Evolutionary conservation across 2,113 vertebrate species (phyloP).

Genomic region (Cromileptes altivelis): DNA sequence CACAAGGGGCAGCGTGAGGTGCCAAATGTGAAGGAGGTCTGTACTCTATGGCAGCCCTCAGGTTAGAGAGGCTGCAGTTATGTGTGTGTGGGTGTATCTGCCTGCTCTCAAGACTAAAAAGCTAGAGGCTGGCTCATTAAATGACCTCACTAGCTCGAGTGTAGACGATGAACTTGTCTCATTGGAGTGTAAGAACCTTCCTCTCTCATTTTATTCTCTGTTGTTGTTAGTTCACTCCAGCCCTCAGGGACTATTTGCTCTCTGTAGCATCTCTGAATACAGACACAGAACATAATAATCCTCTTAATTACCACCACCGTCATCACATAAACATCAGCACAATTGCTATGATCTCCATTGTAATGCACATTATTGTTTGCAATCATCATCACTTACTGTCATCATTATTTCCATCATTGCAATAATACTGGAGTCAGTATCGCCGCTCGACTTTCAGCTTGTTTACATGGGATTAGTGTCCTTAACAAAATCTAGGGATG

Average conservation of each 20-base stretch:
- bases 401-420: background rate
- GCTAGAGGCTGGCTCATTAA: conserved; percentile 43
- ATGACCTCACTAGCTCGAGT: conserved; percentile 43
- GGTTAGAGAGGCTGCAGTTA: conserved; percentile 27
- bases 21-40: conserved; percentile 31
- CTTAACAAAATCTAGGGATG: background rate
- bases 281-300: conserved; percentile 38
- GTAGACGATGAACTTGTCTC: conserved; percentile 20
- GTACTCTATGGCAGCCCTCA: conserved; percentile 5
- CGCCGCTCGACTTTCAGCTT: background rate
- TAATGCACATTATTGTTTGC: conserved; percentile 13
- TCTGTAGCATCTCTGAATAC: conserved; percentile 25
- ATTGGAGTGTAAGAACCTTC: conserved; percentile 2
- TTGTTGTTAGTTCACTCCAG: conserved; percentile 30
- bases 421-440: background rate
- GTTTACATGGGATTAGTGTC: background rate
- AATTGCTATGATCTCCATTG: background rate
- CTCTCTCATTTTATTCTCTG: background rate
- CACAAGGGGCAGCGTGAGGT: background rate
- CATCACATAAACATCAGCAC: conserved; percentile 21
- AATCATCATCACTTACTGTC: background rate
- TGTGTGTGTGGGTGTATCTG: conserved; percentile 19
- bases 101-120: conserved; percentile 19
- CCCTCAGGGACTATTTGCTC: conserved; percentile 34
- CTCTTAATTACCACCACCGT: conserved; percentile 29